Evolutionary conservation across 92 coral and sea anemone genomes (phyloP), one percentile per base, ranked within the genome.

Genomic region (Hydrozoanthus gracilis): DNA sequence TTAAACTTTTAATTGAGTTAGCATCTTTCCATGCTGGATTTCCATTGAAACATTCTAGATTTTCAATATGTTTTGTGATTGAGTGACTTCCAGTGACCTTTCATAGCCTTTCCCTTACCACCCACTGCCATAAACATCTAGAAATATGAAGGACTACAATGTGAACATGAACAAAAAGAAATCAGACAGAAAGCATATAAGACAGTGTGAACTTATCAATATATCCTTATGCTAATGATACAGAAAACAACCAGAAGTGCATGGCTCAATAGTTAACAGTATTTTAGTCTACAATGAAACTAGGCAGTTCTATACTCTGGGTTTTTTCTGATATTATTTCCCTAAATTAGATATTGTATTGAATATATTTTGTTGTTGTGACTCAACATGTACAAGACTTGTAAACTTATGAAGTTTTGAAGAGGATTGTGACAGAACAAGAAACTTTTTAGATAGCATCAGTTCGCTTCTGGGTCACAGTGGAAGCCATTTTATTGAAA

Each of bases 31-130:
- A 80, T 65, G 85, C 85, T 80, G 85, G 15, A 74, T 80, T 47
- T 64, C 85, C 74, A 64, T 80, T 80, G 85, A 80, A 80, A 17
- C 54, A 80, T 80, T 80, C 73, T 65, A 47, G 69, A 17, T 80
- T 80, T 80, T 80, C 85, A 66, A 44, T 74, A 80, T 64, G 74
- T 80, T 80, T 79, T 80, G 64, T 80, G 46, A 66, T 48, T 49
- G 73, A 62, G 73, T 64, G 73, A 64, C 74, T 80, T 51, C 62
- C 6, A 48, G 47, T 80, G 85, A 80, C 85, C 75, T 80, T 80
- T 18, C 17, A 48, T 17, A 8, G 54, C 46, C 46, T 27, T 7
- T 65, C 51, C 60, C 20, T 50, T 66, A 46, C 85, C 85, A 65
- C 85, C 85, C 58, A 80, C 52, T 48, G 74, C 20, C 44, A 64